Evolutionary conservation across 2,113 vertebrate species (phyloP), one percentile per base, ranked within the genome.

Genomic region (Otus sunia): DNA sequence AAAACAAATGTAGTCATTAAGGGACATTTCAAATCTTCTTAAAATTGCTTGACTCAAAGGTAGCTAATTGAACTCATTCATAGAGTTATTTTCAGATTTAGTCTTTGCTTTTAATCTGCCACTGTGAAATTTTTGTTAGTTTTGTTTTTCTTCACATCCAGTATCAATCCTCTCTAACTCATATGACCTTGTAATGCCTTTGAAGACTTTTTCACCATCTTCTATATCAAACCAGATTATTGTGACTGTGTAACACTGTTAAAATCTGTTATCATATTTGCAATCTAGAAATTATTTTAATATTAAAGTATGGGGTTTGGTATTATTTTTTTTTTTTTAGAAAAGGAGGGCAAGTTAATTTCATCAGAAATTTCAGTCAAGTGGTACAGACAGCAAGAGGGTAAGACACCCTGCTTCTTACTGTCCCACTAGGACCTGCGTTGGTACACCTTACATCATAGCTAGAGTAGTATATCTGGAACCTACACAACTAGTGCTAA

Each of bases 1-100:
- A 81, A 92, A 96, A 71, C 79, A 94, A 94, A 96, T 89, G 39
- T 68, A 87, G 15, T 76, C n/a, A 93, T 95, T 95, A 92, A 72
- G 15, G 52, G 58, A 82, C 56, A 56, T 87, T 86, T 93, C 27
- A 85, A 72, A 86, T 77, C 36, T 66, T 76, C 76, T 94, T 63
- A 83, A 92, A 95, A 94, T 75, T 91, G 8, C 22, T 86, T 92
- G 64, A 56, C 12, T 78, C 37, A 64, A 32, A 96, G 64, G 60
- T 81, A 91, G 34, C 34, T 91, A 93, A 94, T 85, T 92, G 74
- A 92, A 94, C 22, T 88, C 55, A 78, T 81, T 95, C 59, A 84
- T 23, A 20, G 58, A 60, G 43, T 64, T 94, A 77, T 95, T 96
- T 94, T 81, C 68, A 94, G 68, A 78, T 67, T 89, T 77, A 92